Conservation (phyloP, 2,888 invertebrate genomes). For the Darwinula stevensoni region DNA sequence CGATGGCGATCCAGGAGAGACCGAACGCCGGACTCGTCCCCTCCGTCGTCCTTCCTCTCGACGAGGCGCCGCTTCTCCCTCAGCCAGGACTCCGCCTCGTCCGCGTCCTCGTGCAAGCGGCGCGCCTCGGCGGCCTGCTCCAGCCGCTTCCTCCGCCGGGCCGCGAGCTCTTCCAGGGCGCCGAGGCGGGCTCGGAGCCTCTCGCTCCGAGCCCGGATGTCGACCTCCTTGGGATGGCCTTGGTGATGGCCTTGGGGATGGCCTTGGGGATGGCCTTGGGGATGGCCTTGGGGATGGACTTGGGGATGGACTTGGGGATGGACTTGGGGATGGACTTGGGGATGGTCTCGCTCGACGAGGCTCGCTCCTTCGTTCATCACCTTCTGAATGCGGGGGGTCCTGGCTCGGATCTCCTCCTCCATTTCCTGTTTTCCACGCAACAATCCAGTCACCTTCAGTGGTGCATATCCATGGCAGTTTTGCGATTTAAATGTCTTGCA, state of each 20-base stretch:
- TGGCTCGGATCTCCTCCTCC: constrained; percentile 53
- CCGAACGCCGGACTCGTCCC: constrained; percentile 66
- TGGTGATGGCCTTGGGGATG: too few species aligned
- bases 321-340: too few species aligned
- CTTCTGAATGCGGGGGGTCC: constrained; percentile 36
- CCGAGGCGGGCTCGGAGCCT: constrained; percentile 61
- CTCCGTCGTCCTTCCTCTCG: constrained; percentile 61
- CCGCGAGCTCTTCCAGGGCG: constrained; percentile 50
- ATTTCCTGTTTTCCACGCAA: too few species aligned
- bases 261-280: too few species aligned
- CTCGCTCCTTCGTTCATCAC: constrained; percentile 36
- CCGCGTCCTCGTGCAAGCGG: constrained; percentile 79
- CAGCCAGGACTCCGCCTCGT: constrained; percentile 92
- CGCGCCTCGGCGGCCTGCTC: constrained; percentile 59
- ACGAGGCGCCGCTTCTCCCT: constrained; percentile 80
- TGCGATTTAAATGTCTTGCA: too few species aligned
- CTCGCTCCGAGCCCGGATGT: constrained; percentile 48
- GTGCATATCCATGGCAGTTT: too few species aligned
- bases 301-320: too few species aligned
- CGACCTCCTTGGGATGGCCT: constrained; percentile 38
- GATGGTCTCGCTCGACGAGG: constrained; percentile 48
- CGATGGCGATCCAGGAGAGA: constrained; percentile 60
- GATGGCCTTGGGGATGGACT: too few species aligned
- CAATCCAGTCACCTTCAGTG: too few species aligned
- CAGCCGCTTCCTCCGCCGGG: constrained; percentile 36